Evolutionary conservation across 1,140 invertebrate genomes (phyloP).

Genomic region (Proctacanthus coquilletti): DNA sequence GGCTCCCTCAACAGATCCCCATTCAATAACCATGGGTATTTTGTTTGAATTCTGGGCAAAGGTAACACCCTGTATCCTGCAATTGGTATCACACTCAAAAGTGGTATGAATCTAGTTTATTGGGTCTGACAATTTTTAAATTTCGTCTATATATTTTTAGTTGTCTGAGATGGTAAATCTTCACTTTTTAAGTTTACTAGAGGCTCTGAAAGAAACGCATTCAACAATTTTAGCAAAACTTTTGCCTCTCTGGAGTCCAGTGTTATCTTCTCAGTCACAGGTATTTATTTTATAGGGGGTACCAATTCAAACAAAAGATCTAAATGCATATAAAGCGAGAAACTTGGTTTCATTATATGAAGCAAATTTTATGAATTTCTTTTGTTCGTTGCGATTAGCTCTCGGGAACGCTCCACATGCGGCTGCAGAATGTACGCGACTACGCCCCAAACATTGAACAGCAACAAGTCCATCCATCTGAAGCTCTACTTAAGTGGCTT

Average conservation of each 20-base stretch:
- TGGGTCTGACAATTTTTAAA: slow-evolving; percentile 7
- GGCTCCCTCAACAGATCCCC: slow-evolving; percentile 47
- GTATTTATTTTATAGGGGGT: slow-evolving; percentile 13
- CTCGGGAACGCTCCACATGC: slow-evolving; percentile 74
- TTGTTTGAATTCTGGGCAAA: slow-evolving; percentile 98
- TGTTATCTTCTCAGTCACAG: slow-evolving; percentile 63
- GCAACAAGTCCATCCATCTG: slow-evolving; percentile 20
- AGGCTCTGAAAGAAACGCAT: slow-evolving; percentile 89
- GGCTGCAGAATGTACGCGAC: slow-evolving; percentile 79
- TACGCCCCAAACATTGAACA: slow-evolving; percentile 40
- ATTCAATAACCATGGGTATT: slow-evolving; percentile 58
- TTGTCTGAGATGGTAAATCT: slow-evolving; percentile 94
- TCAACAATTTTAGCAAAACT: slow-evolving; percentile 80
- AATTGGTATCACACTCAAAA: slow-evolving; percentile 86
- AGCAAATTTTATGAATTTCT: slow-evolving; percentile 16
- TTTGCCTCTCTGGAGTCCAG: slow-evolving; percentile 76
- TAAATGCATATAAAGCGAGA: slow-evolving; percentile 1
- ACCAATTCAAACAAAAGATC: neutral
- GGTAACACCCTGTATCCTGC: slow-evolving; percentile 87
- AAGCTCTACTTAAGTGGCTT: slow-evolving; percentile 63
- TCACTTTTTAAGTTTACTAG: slow-evolving; percentile 89
- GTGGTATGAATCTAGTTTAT: slow-evolving; percentile 43
- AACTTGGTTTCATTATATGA: slow-evolving; percentile 10
- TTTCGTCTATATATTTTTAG: slow-evolving; percentile 34
- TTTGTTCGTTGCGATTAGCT: too few species aligned